Evolutionary conservation across 2,797 vertebrate species (phyloP), one percentile per base, ranked within the genome.

Genomic region (Apogon hyalosoma): DNA sequence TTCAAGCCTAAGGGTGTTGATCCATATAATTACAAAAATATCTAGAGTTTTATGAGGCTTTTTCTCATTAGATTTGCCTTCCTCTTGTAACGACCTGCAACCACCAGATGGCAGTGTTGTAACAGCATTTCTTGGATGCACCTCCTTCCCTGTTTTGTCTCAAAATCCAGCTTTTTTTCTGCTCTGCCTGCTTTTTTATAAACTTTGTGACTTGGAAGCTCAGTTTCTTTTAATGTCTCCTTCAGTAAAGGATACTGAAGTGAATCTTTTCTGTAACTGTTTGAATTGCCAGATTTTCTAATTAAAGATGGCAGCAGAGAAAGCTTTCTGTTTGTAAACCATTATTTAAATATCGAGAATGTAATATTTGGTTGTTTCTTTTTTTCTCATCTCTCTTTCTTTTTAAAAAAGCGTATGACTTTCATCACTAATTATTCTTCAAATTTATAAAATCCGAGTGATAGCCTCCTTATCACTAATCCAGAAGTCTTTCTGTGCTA

Each of bases 41-140:
- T 24, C 12, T 2, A 15, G 11, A 11, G 13, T 18, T 47, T 47
- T 11, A 12, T 58, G 15, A 24, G 6, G n/a, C 16, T 33, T 11
- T 36, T 16, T 3, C 38, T 15, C 9, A 16, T 1, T 0, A 54
- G 7, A 21, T 3, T 45, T 7, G 2, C 11, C 5, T 2, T 14
- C 8, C 3, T 21, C 4, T 13, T 18, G 28, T 42, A 4, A 6
- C 4, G 6, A 0, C 8, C 3, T 47, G n/a, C 36, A 5, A 33
- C 86, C 93, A 91, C 85, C 67, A 88, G 93, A 77, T 90, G 91
- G 90, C 86, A 90, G 63, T 90, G 82, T 88, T 88, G 84, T 83
- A 49, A 59, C 86, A 77, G 53, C 28, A 39, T 5, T 56, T 5
- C 61, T 58, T 68, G 6, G 18, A 16, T 0, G 19, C 2, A 0